Conservation (phyloP, 1,140 invertebrate species). For the Agrilus planipennis region DNA sequence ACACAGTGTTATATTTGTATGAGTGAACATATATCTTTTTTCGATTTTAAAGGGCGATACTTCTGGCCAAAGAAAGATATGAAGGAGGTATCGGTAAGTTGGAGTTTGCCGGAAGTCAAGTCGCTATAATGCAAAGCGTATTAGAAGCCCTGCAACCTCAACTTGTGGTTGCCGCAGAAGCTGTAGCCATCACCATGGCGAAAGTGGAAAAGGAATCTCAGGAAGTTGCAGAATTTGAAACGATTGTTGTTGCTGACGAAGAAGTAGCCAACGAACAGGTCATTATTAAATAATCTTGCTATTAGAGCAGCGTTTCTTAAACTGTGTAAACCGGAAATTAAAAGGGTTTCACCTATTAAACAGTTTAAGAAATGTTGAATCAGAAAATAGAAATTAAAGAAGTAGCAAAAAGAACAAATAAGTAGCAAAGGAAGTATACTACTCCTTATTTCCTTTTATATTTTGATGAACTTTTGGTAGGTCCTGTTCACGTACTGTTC, state of each 20-base stretch:
- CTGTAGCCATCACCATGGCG: slow-evolving; percentile 65
- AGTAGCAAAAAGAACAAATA: too few relatives aligned
- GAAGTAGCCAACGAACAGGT: slow-evolving; percentile 44
- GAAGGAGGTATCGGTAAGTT: slow-evolving; percentile 79
- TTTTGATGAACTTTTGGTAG: too few relatives aligned
- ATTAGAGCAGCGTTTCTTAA: too few relatives aligned
- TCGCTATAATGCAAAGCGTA: slow-evolving; percentile 75
- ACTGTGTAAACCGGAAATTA: too few relatives aligned
- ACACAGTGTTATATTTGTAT: too few relatives aligned
- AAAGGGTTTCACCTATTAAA: too few relatives aligned
- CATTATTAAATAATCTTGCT: not conserved
- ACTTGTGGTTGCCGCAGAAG: slow-evolving; percentile 69
- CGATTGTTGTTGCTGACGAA: slow-evolving; percentile 53
- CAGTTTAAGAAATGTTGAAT: too few relatives aligned
- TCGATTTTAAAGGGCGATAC: slow-evolving; percentile 42
- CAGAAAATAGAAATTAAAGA: too few relatives aligned
- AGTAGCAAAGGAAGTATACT: too few relatives aligned
- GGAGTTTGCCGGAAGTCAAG: slow-evolving; percentile 69
- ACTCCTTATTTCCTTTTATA: too few relatives aligned
- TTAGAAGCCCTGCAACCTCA: slow-evolving; percentile 78
- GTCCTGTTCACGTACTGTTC: too few relatives aligned
- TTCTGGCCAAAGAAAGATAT: slow-evolving; percentile 59
- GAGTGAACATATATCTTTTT: too few relatives aligned
- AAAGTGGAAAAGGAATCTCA: slow-evolving; percentile 73
- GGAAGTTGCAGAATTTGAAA: slow-evolving; percentile 67